Evolutionary conservation across 2,113 vertebrate species (phyloP), one percentile per base, ranked within the genome.

Genomic region (Oplegnathus fasciatus): DNA sequence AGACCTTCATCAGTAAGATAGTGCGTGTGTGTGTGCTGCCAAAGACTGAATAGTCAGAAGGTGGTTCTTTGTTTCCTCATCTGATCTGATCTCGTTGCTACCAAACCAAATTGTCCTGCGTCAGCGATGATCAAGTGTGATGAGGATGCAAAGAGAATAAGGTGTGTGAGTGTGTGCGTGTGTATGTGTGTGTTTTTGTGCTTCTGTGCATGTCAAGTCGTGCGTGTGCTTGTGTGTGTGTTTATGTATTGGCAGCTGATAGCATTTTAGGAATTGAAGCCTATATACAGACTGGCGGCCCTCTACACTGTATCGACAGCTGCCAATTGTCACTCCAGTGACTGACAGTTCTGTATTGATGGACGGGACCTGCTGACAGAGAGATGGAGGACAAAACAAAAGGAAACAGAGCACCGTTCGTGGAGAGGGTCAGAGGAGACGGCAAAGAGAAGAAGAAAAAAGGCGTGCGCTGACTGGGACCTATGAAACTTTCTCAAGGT

Each of bases 291-390:
- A 88, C 71, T 82, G 86, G 76, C 54, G 65, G 80, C 69, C 87
- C 84, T 84, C 80, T 88, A 42, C 75, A 26, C 75, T 67, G 30
- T 85, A 94, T 94, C 88, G 94, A 94, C 93, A 94, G 91, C 89
- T 93, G 94, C 93, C 93, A 91, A 94, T 94, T 94, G 94, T 94
- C 84, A 83, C 87, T 87, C 11, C 54, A 30, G 32, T 93, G 94
- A 94, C 87, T 92, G 93, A 94, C 94, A 93, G 91, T 75, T 85
- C 37, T 84, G 86, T 94, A 94, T 94, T 93, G 94, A 94, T 89
- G 91, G 91, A 91, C 75, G 9, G 88, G 85, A 92, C 82, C 77
- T 92, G 92, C 90, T 90, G 93, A 94, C 90, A 75, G 86, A 89
- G 88, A 84, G 85, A 90, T 42, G 88, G 86, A 90, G 86, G 86